phyloP scores from a whole-genome alignment of 2,797 vertebrate species.

The Cyclopterus lumpus region DNA sequence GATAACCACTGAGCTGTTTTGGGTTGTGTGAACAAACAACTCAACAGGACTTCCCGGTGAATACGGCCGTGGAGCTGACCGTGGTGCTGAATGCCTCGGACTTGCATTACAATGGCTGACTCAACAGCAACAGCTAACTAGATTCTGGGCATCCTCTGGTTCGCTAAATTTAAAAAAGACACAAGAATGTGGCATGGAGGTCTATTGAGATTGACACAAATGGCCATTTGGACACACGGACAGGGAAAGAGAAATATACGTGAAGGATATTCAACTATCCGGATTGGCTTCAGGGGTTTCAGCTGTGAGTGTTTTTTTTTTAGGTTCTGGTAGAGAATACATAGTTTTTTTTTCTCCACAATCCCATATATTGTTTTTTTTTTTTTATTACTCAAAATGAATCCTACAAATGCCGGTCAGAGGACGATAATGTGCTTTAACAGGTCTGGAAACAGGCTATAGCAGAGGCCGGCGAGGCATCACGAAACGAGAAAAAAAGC shows the following conservation, averaged over 20 bases:
- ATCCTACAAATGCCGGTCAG: too few species aligned
- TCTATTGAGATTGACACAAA: too few species aligned
- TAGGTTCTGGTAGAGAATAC: too few species aligned
- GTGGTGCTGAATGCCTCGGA: slow-evolving; percentile 26
- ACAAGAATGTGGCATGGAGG: not conserved
- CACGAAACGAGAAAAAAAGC: not conserved
- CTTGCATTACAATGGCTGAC: not conserved
- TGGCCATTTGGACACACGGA: too few species aligned
- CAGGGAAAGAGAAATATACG: too few species aligned
- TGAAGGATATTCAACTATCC: too few species aligned
- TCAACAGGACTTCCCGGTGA: not conserved
- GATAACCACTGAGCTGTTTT: not conserved
- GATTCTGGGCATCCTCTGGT: not conserved
- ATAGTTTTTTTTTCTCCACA: too few species aligned
- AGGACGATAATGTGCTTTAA: not conserved
- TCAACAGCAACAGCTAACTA: not conserved
- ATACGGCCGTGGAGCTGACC: slow-evolving; percentile 27
- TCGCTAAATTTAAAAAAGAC: not conserved
- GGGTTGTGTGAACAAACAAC: not conserved
- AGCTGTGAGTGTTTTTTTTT: too few species aligned
- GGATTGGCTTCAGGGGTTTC: too few species aligned
- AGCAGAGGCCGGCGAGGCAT: not conserved
- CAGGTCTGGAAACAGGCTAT: not conserved
- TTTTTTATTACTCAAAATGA: too few species aligned
- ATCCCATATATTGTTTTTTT: too few species aligned